These are phyloP conservation scores for Platycnemis pennipes DNA, from an alignment of 2,888 invertebrate species.

Conservation along the genomic window DNA sequence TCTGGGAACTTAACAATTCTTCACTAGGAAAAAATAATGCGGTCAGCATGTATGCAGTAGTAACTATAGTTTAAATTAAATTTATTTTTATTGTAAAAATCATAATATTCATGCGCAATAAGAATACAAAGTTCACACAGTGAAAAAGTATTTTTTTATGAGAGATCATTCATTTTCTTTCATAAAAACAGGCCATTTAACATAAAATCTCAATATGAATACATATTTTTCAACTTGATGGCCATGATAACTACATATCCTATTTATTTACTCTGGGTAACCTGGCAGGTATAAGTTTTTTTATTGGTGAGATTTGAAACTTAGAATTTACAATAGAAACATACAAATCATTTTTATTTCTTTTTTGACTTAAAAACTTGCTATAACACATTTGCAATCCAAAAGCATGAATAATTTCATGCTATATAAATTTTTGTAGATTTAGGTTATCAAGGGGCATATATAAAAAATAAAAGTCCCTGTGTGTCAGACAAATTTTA, in stretches of 20 bases:
- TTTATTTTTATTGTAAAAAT: slow-evolving; percentile 4
- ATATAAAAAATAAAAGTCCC: background rate
- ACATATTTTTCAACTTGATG: background rate
- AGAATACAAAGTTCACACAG: background rate
- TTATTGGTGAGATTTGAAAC: too few relatives aligned
- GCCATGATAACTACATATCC: background rate
- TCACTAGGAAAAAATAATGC: too few relatives aligned
- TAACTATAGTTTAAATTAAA: too few relatives aligned
- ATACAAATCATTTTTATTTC: background rate
- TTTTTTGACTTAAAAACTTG: background rate
- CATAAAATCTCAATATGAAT: background rate
- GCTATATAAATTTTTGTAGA: background rate
- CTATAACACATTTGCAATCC: background rate
- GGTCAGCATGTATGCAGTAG: too few relatives aligned
- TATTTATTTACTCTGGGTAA: background rate
- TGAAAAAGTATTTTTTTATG: background rate
- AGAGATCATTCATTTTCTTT: background rate
- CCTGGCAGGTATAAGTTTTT: too few relatives aligned
- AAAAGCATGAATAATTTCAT: background rate
- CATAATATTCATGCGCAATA: background rate
- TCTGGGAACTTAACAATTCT: too few relatives aligned
- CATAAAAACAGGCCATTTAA: background rate
- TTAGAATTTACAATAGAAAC: too few relatives aligned
- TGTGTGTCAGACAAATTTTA: background rate
- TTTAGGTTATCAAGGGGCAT: background rate